phyloP scores from a whole-genome alignment of 2,113 vertebrate genomes.

The Platycercus adscitus region DNA sequence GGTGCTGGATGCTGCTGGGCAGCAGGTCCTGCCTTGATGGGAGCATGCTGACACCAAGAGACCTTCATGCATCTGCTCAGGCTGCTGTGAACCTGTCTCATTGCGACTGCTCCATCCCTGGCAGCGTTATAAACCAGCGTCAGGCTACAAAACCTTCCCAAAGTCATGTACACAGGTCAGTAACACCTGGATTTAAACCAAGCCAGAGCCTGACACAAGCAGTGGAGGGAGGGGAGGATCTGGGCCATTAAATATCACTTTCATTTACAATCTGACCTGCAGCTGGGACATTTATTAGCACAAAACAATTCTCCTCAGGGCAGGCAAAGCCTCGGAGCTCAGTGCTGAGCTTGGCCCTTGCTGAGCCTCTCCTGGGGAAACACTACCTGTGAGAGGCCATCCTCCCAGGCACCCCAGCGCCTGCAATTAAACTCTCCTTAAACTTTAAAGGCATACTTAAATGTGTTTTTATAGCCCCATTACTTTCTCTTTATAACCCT shows the following conservation, averaged over 20 bases:
- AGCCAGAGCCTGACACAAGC: accelerated
- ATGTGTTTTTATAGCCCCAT: conserved; percentile 71
- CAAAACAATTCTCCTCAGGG: neutral
- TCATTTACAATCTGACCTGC: conserved; percentile 34
- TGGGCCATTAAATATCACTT: conserved; percentile 18
- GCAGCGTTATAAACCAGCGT: accelerated
- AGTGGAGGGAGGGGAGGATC: neutral
- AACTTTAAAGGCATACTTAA: conserved; percentile 74
- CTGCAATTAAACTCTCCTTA: conserved; percentile 70
- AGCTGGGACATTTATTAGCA: conserved; percentile 25
- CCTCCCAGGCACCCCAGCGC: conserved; percentile 17
- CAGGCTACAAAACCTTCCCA: neutral
- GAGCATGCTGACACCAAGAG: accelerated
- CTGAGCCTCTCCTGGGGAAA: neutral
- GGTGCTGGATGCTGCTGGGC: neutral
- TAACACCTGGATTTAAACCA: neutral
- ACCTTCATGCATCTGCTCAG: neutral
- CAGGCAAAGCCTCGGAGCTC: neutral
- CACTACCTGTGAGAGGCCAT: neutral
- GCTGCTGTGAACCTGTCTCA: neutral
- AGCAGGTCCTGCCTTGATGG: neutral
- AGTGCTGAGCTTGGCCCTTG: neutral
- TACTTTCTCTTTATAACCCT: conserved; percentile 72
- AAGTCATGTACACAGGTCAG: neutral
- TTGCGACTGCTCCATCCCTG: neutral